Conservation (phyloP, 2,888 invertebrate genomes). For the Harpagoxenus sublaevis region DNA sequence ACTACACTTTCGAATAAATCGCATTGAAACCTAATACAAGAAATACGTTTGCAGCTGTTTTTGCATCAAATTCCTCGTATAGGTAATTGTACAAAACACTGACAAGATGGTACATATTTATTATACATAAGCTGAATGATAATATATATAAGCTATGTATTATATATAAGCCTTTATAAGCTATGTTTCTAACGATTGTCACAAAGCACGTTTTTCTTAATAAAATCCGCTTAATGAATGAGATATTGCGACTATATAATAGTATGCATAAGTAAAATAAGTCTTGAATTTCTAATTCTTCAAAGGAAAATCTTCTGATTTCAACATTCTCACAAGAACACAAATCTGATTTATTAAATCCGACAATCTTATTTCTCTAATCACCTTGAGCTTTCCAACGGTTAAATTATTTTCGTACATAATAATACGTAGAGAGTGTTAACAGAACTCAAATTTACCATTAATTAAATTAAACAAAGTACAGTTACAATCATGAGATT, state of each 20-base stretch:
- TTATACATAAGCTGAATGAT: background rate
- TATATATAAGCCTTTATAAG: background rate
- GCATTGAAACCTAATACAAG: background rate
- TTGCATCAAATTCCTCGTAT: background rate
- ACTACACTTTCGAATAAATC: background rate
- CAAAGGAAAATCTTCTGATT: conserved; percentile 16
- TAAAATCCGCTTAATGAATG: conserved; percentile 1
- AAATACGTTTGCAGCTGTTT: background rate
- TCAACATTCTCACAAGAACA: background rate
- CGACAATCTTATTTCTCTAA: conserved; percentile 1
- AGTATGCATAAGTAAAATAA: background rate
- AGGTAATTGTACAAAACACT: background rate
- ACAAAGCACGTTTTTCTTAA: background rate
- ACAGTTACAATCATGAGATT: background rate
- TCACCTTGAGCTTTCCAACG: background rate
- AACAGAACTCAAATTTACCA: background rate
- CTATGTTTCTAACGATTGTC: background rate
- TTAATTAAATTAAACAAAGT: conserved; percentile 1
- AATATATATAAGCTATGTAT: background rate
- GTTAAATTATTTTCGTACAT: conserved; percentile 9
- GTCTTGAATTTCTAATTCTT: background rate
- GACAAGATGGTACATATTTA: background rate
- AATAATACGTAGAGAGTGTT: background rate
- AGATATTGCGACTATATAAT: background rate
- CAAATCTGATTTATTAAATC: conserved; percentile 22